phyloP scores from a whole-genome alignment of 2,113 vertebrate species.

The Petromus typicus region DNA sequence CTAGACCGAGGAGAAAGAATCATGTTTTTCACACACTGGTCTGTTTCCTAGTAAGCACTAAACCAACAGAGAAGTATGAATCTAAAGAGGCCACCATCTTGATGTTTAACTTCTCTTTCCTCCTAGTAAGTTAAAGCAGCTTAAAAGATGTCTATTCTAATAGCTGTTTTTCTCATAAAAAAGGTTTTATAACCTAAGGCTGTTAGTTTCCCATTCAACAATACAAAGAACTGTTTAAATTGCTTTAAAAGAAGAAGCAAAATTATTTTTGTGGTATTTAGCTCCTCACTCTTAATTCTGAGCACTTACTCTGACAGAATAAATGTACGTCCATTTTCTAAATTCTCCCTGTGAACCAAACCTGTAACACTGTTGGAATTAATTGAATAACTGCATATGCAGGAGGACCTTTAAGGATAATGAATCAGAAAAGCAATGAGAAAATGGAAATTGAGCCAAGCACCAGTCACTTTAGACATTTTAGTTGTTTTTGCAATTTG shows the following conservation, averaged over 20 bases:
- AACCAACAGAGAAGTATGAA: background rate
- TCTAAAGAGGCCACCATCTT: background rate
- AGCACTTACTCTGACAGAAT: slow-evolving; percentile 41
- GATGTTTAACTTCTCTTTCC: background rate
- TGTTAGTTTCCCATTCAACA: background rate
- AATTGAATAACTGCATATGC: slow-evolving; percentile 26
- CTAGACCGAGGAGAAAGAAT: background rate
- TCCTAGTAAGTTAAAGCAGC: background rate
- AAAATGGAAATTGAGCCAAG: slow-evolving; percentile 47
- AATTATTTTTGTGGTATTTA: background rate
- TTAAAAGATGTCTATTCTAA: background rate
- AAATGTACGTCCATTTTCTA: slow-evolving; percentile 50
- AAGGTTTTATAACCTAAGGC: background rate
- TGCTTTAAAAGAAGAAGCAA: slow-evolving; percentile 35
- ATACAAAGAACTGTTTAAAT: slow-evolving; percentile 3
- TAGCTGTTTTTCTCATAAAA: background rate
- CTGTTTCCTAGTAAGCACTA: background rate
- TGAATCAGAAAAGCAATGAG: slow-evolving; percentile 59
- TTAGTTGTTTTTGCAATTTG: slow-evolving; percentile 62
- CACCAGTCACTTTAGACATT: slow-evolving; percentile 14
- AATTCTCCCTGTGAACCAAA: slow-evolving; percentile 48
- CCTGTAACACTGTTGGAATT: slow-evolving; percentile 20
- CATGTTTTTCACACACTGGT: background rate
- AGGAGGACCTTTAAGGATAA: slow-evolving; percentile 43
- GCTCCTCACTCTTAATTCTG: slow-evolving; percentile 36